A percentile compares a stretch with the other conserved stretches of the same genome.
These are phyloP conservation scores for Sinohyriopsis cumingii DNA, from an alignment of 2,888 invertebrate genomes.

Conservation along the genomic window DNA sequence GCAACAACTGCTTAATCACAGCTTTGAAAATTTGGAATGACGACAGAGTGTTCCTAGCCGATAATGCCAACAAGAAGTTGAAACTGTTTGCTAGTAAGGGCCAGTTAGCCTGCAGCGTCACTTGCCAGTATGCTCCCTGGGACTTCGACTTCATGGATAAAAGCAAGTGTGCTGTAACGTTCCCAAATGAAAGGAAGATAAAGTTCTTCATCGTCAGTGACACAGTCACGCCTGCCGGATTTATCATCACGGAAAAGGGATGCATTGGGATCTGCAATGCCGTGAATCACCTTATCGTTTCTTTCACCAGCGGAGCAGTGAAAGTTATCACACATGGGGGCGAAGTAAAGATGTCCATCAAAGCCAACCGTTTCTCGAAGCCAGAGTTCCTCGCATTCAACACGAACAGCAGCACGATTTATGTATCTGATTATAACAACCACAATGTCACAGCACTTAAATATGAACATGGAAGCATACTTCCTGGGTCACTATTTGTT, in stretches of 20 bases:
- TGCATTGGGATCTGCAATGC: constrained; percentile 30
- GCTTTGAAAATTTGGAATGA: constrained; percentile 35
- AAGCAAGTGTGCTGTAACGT: constrained; percentile 32
- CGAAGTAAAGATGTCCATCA: constrained; percentile 35
- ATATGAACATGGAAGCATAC: constrained; percentile 26
- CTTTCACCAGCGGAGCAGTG: constrained; percentile 32
- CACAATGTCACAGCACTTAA: constrained; percentile 32
- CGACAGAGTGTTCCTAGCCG: constrained; percentile 27
- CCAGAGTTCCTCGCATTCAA: constrained; percentile 36
- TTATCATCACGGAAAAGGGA: constrained; percentile 22
- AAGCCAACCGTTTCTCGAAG: constrained; percentile 34
- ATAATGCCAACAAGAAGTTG: constrained; percentile 25
- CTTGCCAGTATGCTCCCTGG: constrained; percentile 29
- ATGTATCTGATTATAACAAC: constrained; percentile 39
- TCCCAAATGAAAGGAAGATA: constrained; percentile 35
- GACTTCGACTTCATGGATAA: constrained; percentile 35
- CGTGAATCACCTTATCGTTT: constrained; percentile 22
- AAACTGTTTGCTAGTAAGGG: constrained; percentile 36
- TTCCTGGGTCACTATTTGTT: constrained; percentile 30
- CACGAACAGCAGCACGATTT: constrained; percentile 16
- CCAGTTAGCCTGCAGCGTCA: constrained; percentile 16
- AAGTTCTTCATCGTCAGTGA: constrained; percentile 28
- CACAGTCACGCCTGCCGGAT: constrained; percentile 20
- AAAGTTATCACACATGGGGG: constrained; percentile 31
- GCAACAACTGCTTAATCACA: constrained; percentile 31